Evolutionary conservation across 2,888 invertebrate species (phyloP).

Genomic region (Cylindroiulus punctatus): DNA sequence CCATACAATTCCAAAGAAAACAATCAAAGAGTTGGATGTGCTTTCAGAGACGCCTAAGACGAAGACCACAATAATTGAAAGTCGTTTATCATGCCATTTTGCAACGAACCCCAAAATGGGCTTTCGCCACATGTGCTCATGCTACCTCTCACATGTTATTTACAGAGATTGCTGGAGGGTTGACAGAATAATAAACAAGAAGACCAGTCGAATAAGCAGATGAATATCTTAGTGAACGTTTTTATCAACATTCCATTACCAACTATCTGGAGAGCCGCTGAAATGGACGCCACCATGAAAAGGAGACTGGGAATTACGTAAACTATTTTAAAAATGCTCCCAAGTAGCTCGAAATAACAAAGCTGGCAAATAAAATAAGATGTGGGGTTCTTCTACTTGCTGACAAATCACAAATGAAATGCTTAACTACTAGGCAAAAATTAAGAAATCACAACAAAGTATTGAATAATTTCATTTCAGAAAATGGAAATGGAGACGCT

Average conservation of each 20-base stretch:
- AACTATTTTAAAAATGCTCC: too few species aligned
- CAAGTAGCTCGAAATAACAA: too few species aligned
- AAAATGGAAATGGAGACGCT: too few species aligned
- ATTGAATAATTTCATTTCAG: too few species aligned
- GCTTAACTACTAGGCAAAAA: too few species aligned
- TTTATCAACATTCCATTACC: neutral
- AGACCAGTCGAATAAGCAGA: neutral
- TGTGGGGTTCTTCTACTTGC: too few species aligned
- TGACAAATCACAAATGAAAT: too few species aligned
- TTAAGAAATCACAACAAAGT: too few species aligned
- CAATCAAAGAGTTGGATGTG: neutral
- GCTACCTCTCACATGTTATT: neutral
- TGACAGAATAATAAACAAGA: neutral
- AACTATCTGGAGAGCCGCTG: too few species aligned
- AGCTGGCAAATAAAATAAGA: too few species aligned
- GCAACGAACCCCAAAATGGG: neutral
- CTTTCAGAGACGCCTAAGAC: neutral
- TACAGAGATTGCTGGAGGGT: neutral
- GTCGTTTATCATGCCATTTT: neutral
- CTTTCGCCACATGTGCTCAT: neutral
- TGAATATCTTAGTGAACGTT: neutral
- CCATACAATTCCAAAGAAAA: neutral
- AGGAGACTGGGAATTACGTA: too few species aligned
- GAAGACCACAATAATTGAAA: neutral
- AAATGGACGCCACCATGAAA: too few species aligned